Evolutionary conservation across 2,888 invertebrate genomes (phyloP).

Genomic region (Geotrupes spiniger): DNA sequence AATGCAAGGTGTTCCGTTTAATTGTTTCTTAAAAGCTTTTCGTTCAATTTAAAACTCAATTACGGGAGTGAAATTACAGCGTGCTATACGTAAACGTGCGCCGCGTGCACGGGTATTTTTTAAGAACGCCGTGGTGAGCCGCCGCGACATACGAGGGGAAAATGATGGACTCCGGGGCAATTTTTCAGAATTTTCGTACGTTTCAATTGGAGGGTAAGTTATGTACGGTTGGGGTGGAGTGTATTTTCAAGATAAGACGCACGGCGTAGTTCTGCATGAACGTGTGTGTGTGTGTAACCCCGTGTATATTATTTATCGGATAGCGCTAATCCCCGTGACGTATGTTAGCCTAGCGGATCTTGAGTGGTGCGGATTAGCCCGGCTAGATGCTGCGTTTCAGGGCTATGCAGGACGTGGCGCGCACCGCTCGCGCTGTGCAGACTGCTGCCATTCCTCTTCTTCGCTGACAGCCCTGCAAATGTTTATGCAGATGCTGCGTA

Average conservation of each 20-base stretch:
- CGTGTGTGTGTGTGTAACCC: constrained; percentile 7
- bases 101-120: constrained; percentile 11
- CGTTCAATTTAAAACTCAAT: no score
- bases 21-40: no score
- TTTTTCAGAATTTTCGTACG: constrained; percentile 22
- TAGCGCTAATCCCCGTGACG: constrained; percentile 20
- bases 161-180: constrained; percentile 21
- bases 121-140: constrained; percentile 5
- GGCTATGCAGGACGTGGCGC: constrained; percentile 2
- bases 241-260: constrained; percentile 19
- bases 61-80: no score
- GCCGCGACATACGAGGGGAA: constrained; percentile 12
- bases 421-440: constrained; percentile 34
- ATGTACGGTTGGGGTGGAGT: constrained; percentile 20
- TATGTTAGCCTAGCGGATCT: constrained; percentile 15
- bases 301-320: constrained; percentile 20
- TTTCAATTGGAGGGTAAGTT: constrained; percentile 22
- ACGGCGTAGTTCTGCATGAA: constrained; percentile 1
- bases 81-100: no score
- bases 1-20: no score
- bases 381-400: neutral
- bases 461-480: constrained; percentile 43
- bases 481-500: constrained; percentile 42
- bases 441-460: constrained; percentile 42
- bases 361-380: constrained; percentile 11